A percentile compares a stretch with the other conserved stretches of the same genome.
phyloP scores from a whole-genome alignment of 64 coral and sea anemone genomes.

The Anthopleura sola region DNA sequence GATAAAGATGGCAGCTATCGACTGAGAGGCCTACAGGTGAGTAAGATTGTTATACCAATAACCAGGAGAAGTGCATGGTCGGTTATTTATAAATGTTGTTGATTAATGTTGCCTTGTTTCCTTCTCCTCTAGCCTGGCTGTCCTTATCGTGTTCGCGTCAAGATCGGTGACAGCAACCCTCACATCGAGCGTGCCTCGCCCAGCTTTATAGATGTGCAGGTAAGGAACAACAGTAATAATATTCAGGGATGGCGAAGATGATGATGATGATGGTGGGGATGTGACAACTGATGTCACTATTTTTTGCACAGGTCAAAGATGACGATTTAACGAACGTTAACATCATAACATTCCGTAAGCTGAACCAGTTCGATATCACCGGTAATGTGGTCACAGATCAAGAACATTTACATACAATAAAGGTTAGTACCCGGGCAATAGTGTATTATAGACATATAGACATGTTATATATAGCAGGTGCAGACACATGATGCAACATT shows the following conservation, averaged over 20 bases:
- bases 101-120: background rate
- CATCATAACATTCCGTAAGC: constrained; percentile 81
- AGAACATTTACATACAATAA: constrained; percentile 59
- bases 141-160: constrained; percentile 84
- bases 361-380: constrained; percentile 89
- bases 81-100: no score
- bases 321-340: constrained; percentile 68
- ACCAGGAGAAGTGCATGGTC: no score
- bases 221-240: background rate
- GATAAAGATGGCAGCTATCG: constrained; percentile 89
- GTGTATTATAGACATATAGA: no score
- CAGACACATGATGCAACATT: no score
- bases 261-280: background rate
- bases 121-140: constrained; percentile 70
- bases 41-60: background rate
- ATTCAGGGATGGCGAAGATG: background rate
- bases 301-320: constrained; percentile 38
- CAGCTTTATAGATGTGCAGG: constrained; percentile 83
- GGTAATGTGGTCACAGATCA: constrained; percentile 77
- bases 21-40: constrained; percentile 91
- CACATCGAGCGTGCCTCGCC: constrained; percentile 84
- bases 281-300: no score
- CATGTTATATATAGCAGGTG: no score
- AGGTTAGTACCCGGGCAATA: constrained; percentile 26
- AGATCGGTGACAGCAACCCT: constrained; percentile 86